Evolutionary conservation across 2,113 vertebrate genomes (phyloP).

Genomic region (Charadrius vociferus): DNA sequence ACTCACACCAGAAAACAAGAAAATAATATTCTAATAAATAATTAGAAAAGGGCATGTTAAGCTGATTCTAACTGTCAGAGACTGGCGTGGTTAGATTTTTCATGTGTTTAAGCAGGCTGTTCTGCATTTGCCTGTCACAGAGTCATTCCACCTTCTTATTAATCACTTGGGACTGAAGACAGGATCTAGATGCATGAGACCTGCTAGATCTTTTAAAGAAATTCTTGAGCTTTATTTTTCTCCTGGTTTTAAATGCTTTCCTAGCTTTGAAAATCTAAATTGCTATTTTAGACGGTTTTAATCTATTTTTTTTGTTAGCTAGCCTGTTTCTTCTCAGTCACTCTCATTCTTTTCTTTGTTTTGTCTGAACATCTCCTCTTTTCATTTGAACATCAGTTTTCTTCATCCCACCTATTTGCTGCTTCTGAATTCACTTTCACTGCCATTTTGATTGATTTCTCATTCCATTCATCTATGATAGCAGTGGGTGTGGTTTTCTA

Average conservation of each 20-base stretch:
- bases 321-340: not conserved
- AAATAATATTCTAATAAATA: not conserved
- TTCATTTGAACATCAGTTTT: not conserved
- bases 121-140: not conserved
- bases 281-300: not conserved
- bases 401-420: not conserved
- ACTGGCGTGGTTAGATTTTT: not conserved
- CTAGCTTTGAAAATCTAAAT: not conserved
- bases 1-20: accelerated
- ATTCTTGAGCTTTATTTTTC: not conserved
- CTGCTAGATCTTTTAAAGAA: not conserved
- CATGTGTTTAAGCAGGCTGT: not conserved
- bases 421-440: not conserved
- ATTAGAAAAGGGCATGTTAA: not conserved
- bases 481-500: not conserved
- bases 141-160: not conserved
- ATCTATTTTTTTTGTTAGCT: not conserved
- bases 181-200: not conserved
- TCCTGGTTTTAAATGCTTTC: not conserved
- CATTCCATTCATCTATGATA: not conserved
- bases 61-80: not conserved
- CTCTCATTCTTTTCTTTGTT: not conserved
- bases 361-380: not conserved
- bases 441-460: not conserved
- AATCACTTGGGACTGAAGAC: not conserved